These are phyloP conservation scores for Montifringilla adamsi DNA, from an alignment of 2,113 vertebrate genomes.

Conservation along the genomic window DNA sequence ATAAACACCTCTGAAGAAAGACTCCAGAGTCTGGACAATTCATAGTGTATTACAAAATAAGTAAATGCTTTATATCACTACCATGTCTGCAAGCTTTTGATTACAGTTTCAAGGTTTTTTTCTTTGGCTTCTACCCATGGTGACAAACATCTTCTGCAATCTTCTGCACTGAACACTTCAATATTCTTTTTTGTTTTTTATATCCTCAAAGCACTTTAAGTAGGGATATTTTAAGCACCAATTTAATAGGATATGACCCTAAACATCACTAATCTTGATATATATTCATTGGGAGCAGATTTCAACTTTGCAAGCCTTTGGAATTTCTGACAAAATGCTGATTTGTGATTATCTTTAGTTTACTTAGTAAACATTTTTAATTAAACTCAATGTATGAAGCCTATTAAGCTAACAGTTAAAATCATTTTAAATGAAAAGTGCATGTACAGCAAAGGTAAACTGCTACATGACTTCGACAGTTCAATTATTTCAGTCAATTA, in stretches of 20 bases:
- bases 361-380: slow-evolving; percentile 64
- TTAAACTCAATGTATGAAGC: slow-evolving; percentile 75
- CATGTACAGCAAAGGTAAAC: slow-evolving; percentile 81
- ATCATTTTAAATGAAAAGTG: slow-evolving; percentile 77
- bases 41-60: background rate
- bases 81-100: background rate
- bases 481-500: slow-evolving; percentile 79
- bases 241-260: background rate
- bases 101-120: background rate
- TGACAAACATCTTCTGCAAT: background rate
- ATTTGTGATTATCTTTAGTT: slow-evolving; percentile 23
- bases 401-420: slow-evolving; percentile 78
- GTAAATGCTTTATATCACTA: background rate
- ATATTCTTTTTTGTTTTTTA: background rate
- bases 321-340: slow-evolving; percentile 49
- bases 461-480: slow-evolving; percentile 65
- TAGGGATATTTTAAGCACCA: background rate
- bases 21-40: background rate
- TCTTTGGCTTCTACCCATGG: background rate
- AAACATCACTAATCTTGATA: background rate
- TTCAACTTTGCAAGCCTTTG: background rate
- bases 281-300: background rate
- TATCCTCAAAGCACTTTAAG: background rate
- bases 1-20: background rate
- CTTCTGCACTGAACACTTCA: background rate